Percentiles rank a stretch among this genome's conserved stretches.
These are phyloP conservation scores for Pandion haliaetus DNA, from an alignment of 2,113 vertebrate species.

Conservation along the genomic window DNA sequence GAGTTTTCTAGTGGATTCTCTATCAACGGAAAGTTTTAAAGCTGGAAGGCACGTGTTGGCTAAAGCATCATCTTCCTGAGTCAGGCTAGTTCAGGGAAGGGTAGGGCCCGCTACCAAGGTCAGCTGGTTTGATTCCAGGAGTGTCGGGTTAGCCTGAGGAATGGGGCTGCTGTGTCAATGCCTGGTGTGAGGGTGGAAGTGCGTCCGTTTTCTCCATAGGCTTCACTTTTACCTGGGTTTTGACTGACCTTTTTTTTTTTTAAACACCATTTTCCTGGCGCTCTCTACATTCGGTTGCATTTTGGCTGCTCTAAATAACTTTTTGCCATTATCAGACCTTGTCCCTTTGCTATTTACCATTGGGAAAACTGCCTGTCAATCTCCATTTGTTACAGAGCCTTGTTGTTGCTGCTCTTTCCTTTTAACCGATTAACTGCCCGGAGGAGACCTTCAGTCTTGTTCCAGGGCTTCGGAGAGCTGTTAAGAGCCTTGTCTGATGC, in stretches of 20 bases:
- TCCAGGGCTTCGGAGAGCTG: neutral
- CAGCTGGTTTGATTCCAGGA: neutral
- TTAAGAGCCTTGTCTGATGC: neutral
- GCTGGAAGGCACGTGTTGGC: neutral
- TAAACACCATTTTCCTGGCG: rapidly evolving
- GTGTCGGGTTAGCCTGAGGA: rapidly evolving
- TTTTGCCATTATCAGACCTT: neutral
- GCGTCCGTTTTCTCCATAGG: neutral
- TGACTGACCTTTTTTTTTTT: neutral
- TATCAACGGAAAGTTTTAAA: neutral
- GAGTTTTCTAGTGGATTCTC: neutral
- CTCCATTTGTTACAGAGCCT: neutral
- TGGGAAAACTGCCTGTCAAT: neutral
- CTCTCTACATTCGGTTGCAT: neutral
- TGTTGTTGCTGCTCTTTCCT: neutral
- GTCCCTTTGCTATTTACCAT: neutral
- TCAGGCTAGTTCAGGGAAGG: neutral
- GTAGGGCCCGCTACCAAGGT: neutral
- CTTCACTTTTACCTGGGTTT: neutral
- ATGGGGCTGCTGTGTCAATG: rapidly evolving
- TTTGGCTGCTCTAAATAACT: neutral
- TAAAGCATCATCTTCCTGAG: too few relatives aligned
- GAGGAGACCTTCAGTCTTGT: neutral
- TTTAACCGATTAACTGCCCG: neutral
- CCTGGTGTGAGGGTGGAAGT: neutral